Conservation (phyloP, 2,797 vertebrate species). For the Okamejei kenojei region DNA sequence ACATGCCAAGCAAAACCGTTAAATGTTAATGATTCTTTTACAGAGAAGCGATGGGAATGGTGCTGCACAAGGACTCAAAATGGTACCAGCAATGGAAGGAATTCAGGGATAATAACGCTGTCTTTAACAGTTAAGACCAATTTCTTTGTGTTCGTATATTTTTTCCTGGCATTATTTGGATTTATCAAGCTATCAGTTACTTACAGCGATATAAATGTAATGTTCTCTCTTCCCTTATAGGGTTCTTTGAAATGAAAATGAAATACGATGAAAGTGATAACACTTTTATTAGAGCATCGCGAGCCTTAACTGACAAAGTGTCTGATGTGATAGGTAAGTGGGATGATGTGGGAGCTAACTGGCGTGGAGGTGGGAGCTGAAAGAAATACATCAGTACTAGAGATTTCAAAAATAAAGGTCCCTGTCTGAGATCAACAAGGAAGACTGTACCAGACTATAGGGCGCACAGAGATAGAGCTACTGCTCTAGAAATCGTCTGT, state of each 20-base stretch:
- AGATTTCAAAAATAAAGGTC: neutral
- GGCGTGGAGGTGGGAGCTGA: neutral
- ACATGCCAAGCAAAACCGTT: neutral
- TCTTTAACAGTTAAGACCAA: conserved; percentile 83
- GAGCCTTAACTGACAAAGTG: conserved; percentile 84
- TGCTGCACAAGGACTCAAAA: conserved; percentile 91
- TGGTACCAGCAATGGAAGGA: conserved; percentile 98
- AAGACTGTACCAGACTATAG: neutral
- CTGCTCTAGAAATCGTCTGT: too few relatives aligned
- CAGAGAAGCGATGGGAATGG: conserved; percentile 85
- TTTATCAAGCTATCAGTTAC: neutral
- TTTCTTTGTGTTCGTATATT: neutral
- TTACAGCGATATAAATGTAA: neutral
- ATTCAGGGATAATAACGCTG: conserved; percentile 90
- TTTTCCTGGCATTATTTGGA: neutral
- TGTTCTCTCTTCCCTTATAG: conserved; percentile 51
- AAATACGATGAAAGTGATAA: conserved; percentile 94
- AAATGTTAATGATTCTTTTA: neutral
- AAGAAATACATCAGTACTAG: neutral
- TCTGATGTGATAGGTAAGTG: conserved; percentile 76
- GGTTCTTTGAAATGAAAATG: conserved; percentile 98
- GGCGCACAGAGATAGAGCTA: too few relatives aligned
- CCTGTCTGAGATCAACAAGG: neutral
- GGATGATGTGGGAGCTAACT: neutral
- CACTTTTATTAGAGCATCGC: conserved; percentile 75